Evolutionary conservation across 2,113 vertebrate genomes (phyloP), one percentile per base, ranked within the genome.

Genomic region (Cyprinus carpio): DNA sequence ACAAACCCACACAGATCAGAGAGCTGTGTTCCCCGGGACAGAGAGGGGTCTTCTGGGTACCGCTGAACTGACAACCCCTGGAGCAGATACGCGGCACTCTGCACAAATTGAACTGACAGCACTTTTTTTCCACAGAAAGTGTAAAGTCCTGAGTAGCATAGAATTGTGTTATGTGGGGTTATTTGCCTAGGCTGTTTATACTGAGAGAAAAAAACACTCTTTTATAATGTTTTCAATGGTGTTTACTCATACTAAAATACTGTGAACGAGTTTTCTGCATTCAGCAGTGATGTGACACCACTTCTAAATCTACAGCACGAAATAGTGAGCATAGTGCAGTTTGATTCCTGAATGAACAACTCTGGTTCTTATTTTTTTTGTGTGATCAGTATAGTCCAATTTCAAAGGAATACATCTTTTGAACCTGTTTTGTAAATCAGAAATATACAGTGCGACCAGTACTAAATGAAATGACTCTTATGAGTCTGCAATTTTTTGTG

Each of bases 61-160:
- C 40, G 85, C 85, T 87, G 88, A 87, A 54, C 79, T 40, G 43
- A 75, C 83, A 90, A 27, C 31, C 71, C 74, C 76, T 75, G 60
- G 16, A 29, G 74, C 74, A 56, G 37, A 27, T 40, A 43, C 6
- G 8, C 20, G 3, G 31, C 37, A 23, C 29, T 69, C 62, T 23
- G 34, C 81, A 46, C 85, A 75, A 88, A 80, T 81, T 40, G 46
- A 56, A 69, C 83, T 85, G 72, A 82, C 82, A 88, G 76, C 27
- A 8, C 49, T 65, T 79, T 87, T 78, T 18, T 43, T 85, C 62
- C 72, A 29, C 60, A 71, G 34, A 79, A 67, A 18, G 54, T n/a
- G 79, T 11, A n/a, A 86, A 60, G 60, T 43, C 40, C 77, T 46
- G 29, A 67, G 34, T 77, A 25, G 37, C 72, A 43, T 43, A 64